Percentiles rank a stretch among this genome's conserved stretches.
phyloP scores from a whole-genome alignment of 1,140 invertebrate species.

The Drosophila nannoptera region DNA sequence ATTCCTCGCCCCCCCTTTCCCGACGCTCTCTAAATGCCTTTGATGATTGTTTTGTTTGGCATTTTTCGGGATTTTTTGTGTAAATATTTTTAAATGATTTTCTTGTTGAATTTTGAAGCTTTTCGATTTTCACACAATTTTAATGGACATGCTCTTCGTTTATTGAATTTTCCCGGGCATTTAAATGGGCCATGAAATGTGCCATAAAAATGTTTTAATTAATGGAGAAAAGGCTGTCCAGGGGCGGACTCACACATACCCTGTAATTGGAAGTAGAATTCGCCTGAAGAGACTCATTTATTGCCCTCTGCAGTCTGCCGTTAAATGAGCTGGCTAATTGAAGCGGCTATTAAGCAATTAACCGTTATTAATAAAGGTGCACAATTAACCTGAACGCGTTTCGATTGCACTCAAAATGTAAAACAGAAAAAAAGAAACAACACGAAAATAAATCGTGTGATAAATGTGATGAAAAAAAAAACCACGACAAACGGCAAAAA shows the following conservation, averaged over 20 bases:
- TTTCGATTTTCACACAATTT: constrained; percentile 15
- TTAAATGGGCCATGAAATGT: constrained; percentile 47
- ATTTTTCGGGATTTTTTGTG: constrained; percentile 36
- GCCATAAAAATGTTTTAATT: constrained; percentile 36
- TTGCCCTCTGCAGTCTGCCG: constrained; percentile 9
- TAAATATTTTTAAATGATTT: constrained; percentile 9
- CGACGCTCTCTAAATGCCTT: background rate
- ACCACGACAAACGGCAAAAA: constrained; percentile 38
- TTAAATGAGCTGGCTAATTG: constrained; percentile 62
- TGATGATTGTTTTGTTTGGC: constrained; percentile 12
- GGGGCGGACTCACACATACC: background rate
- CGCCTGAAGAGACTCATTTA: constrained; percentile 8
- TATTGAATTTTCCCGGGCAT: constrained; percentile 10
- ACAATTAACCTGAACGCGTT: constrained; percentile 9
- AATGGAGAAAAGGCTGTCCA: background rate
- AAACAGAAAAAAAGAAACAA: constrained; percentile 21
- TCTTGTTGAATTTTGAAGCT: constrained; percentile 11
- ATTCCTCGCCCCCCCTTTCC: constrained; percentile 16
- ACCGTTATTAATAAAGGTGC: constrained; percentile 30
- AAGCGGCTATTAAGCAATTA: constrained; percentile 55
- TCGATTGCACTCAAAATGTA: constrained; percentile 57
- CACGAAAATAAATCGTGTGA: constrained; percentile 4
- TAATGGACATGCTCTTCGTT: background rate
- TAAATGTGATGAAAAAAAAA: constrained; percentile 10
- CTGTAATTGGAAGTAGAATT: background rate